Conservation (phyloP, 2,888 invertebrate genomes). For the Cataglyphis livida region DNA sequence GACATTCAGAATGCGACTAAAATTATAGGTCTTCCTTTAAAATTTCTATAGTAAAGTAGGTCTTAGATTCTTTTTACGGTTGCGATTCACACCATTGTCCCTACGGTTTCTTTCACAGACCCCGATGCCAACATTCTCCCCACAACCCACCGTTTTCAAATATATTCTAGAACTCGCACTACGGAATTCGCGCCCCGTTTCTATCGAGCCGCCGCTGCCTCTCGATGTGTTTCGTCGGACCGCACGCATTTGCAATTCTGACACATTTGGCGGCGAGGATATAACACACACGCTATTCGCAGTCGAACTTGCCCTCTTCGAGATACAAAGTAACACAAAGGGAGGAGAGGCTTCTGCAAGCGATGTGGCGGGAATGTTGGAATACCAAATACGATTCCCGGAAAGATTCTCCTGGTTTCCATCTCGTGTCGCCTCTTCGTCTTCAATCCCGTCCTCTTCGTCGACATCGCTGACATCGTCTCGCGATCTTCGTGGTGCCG, state of each 20-base stretch:
- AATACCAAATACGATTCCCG: conserved; percentile 78
- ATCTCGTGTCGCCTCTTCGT: conserved; percentile 57
- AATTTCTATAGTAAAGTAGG: conserved; percentile 35
- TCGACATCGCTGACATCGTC: conserved; percentile 55
- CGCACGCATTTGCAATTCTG: conserved; percentile 78
- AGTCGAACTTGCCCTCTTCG: conserved; percentile 35
- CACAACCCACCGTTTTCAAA: conserved; percentile 41
- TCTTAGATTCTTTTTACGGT: conserved; percentile 17
- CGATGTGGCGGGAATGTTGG: conserved; percentile 65
- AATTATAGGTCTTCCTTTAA: conserved; percentile 15
- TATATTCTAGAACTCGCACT: conserved; percentile 67
- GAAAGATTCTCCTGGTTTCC: conserved; percentile 67
- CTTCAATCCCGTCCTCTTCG: conserved; percentile 57
- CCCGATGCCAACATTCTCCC: conserved; percentile 54
- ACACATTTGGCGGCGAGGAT: conserved; percentile 72
- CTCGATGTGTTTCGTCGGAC: conserved; percentile 59
- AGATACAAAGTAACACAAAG: conserved; percentile 55
- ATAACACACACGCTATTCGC: conserved; percentile 55
- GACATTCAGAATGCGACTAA: conserved; percentile 23
- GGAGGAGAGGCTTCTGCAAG: conserved; percentile 60
- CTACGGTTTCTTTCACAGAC: conserved; percentile 20
- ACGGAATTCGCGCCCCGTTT: conserved; percentile 69
- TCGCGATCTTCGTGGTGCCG: conserved; percentile 29
- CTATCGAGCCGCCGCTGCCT: conserved; percentile 42
- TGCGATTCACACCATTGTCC: conserved; percentile 47